These are phyloP conservation scores for Pantherophis guttatus DNA, from an alignment of 2,113 vertebrate species.

Conservation along the genomic window DNA sequence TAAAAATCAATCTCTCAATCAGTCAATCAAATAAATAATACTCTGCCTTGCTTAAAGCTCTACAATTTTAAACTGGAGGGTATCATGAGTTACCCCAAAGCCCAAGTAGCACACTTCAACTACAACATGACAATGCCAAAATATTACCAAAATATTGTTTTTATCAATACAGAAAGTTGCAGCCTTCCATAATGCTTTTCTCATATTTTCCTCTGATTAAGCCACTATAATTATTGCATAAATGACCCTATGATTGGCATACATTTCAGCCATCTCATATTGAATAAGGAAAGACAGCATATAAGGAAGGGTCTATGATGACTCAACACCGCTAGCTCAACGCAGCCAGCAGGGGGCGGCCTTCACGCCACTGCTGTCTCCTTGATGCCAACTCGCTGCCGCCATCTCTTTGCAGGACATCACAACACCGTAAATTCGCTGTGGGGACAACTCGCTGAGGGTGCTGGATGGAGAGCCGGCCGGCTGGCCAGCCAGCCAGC, in stretches of 20 bases:
- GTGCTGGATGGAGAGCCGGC: no score
- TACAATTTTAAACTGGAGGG: background rate
- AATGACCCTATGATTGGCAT: background rate
- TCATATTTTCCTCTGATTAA: background rate
- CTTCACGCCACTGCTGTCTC: no score
- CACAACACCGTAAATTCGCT: no score
- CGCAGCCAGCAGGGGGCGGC: no score
- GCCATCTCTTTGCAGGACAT: no score
- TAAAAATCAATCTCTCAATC: background rate
- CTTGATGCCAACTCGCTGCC: no score
- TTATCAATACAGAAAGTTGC: background rate
- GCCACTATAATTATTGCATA: background rate
- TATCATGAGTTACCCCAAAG: background rate
- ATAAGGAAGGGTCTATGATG: background rate
- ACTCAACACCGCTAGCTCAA: no score
- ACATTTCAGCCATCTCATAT: background rate
- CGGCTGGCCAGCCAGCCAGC: fast-evolving
- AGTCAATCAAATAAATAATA: background rate
- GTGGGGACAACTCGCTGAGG: no score
- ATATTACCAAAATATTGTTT: background rate
- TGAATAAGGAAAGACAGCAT: background rate
- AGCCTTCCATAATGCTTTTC: background rate
- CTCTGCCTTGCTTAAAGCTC: background rate
- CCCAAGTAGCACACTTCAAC: background rate
- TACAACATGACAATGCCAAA: background rate